These are phyloP conservation scores for Chironomus riparius DNA, from an alignment of 2,888 invertebrate genomes.

Conservation along the genomic window DNA sequence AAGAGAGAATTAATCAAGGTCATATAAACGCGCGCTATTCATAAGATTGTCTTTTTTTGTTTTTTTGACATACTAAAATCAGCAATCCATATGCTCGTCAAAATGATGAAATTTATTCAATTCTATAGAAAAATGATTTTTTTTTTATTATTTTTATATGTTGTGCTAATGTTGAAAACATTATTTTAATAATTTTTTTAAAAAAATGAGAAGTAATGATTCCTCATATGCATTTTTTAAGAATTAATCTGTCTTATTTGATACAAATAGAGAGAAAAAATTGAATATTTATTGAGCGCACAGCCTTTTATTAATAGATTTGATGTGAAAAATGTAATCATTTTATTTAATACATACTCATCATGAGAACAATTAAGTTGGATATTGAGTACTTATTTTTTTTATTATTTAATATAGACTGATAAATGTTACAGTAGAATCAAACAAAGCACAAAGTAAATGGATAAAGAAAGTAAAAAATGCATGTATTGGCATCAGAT, in stretches of 20 bases:
- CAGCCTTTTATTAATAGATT: slow-evolving; percentile 13
- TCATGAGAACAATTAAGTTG: neutral
- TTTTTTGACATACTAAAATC: no score
- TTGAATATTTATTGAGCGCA: neutral
- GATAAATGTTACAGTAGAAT: neutral
- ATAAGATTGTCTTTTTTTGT: neutral
- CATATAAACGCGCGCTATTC: no score
- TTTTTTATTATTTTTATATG: no score
- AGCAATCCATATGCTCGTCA: neutral
- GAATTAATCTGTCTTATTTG: neutral
- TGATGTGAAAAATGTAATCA: slow-evolving; percentile 2
- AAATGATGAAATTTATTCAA: neutral
- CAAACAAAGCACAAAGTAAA: neutral
- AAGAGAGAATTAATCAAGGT: no score
- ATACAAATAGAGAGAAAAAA: neutral
- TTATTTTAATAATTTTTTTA: no score
- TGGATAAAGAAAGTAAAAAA: neutral
- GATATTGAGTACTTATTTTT: neutral
- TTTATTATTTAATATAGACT: neutral
- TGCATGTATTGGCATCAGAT: neutral
- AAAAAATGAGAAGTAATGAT: no score
- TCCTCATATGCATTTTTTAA: no score
- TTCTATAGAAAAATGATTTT: no score
- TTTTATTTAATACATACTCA: slow-evolving; percentile 11
- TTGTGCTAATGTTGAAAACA: no score